phyloP scores from a whole-genome alignment of 2,888 invertebrate genomes.

The Watsonalla binaria region DNA sequence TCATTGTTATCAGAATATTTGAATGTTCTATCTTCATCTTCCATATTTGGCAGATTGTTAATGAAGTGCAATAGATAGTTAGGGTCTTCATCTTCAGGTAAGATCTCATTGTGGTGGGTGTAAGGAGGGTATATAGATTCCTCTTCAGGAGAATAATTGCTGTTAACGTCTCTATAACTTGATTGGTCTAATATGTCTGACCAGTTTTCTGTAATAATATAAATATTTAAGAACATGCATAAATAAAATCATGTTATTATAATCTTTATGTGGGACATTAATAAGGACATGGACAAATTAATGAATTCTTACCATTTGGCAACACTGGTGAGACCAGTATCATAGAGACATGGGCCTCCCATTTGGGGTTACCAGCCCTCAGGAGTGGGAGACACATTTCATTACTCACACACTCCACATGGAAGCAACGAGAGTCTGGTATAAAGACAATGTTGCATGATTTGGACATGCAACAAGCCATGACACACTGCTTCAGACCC shows the following conservation, averaged over 20 bases:
- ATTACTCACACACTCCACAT: slow-evolving; percentile 84
- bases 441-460: slow-evolving; percentile 89
- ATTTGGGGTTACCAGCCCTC: slow-evolving; percentile 68
- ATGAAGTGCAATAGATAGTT: slow-evolving; percentile 60
- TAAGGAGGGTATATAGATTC: slow-evolving; percentile 60
- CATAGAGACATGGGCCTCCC: slow-evolving; percentile 83
- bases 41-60: slow-evolving; percentile 58
- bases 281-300: too few relatives aligned
- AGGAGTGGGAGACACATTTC: slow-evolving; percentile 84
- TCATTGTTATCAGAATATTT: slow-evolving; percentile 62
- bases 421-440: slow-evolving; percentile 86
- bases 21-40: slow-evolving; percentile 57
- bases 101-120: slow-evolving; percentile 47
- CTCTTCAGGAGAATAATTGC: slow-evolving; percentile 63
- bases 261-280: too few relatives aligned
- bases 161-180: slow-evolving; percentile 55
- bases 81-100: slow-evolving; percentile 56
- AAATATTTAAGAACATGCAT: not conserved
- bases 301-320: slow-evolving; percentile 60
- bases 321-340: slow-evolving; percentile 86
- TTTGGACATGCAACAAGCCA: slow-evolving; percentile 82
- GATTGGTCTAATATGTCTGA: slow-evolving; percentile 69
- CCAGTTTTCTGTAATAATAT: slow-evolving; percentile 64
- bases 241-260: too few relatives aligned
- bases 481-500: slow-evolving; percentile 81